Evolutionary conservation across 2,888 invertebrate species (phyloP), one percentile per base, ranked within the genome.

Genomic region (Synergus itoensis): DNA sequence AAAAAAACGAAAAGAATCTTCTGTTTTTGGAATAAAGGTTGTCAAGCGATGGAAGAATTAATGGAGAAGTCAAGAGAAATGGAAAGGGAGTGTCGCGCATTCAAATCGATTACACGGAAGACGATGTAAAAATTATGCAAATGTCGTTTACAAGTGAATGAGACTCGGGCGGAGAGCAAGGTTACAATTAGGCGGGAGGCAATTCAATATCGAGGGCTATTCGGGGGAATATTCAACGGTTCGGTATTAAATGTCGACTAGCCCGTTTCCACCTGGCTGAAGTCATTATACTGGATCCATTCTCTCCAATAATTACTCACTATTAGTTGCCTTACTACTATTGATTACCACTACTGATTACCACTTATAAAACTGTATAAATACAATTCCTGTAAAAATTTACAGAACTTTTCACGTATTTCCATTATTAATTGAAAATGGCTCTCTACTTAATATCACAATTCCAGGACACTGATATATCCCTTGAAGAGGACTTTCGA

Each of bases 171-270:
- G 87, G 84, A 83, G 88, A 87, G 89, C 86, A 87, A 90, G 89
- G 91, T 89, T 92, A 92, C 91, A 91, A 92, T 91, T 92, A 92
- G 89, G 90, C 88, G 87, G 89, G 82, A 89, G 88, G 88, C 90
- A 91, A 91, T 92, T 92, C 91, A 92, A 92, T 92, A 92, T 91
- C 91, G 89, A 87, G 89, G 87, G 89, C 90, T 86, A 90, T 91
- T 91, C 88, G 86, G 82, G 87, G 85, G 91, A 91, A 91, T 91
- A 91, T 91, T 91, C 91, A 90, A 88, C 86, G 88, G 81, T 80
- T 84, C 83, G 86, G 90, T 89, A 91, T 91, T 91, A 90, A 91
- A 90, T 89, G 90, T 87, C 87, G 88, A 84, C 86, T 88, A 87
- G 88, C 84, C 84, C 86, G 88, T 87, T 90, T 89, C 87, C 86